Conservation (phyloP, 2,888 invertebrate genomes). For the Griposia aprilina region DNA sequence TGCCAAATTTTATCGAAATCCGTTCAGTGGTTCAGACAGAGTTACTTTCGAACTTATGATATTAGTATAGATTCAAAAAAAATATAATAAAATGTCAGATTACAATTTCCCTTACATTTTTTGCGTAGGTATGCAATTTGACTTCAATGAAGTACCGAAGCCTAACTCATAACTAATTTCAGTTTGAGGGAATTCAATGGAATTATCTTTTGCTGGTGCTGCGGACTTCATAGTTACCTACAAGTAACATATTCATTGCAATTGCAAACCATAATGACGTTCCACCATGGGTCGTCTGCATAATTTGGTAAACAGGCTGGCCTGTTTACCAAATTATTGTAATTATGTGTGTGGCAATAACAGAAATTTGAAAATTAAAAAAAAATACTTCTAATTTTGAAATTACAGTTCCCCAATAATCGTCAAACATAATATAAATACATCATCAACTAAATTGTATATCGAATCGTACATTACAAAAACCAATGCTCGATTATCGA, state of each 20-base stretch:
- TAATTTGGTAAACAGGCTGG: too few relatives aligned
- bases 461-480: constrained; percentile 8
- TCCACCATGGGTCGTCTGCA: neutral
- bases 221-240: neutral
- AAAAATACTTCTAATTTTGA: neutral
- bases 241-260: neutral
- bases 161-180: neutral
- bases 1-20: too few relatives aligned
- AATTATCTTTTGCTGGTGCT: neutral
- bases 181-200: neutral
- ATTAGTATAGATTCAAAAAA: neutral
- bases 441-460: constrained; percentile 13
- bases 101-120: neutral
- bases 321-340: neutral
- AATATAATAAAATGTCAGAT: neutral
- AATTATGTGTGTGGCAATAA: neutral
- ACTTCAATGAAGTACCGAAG: neutral
- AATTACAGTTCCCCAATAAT: neutral
- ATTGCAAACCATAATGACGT: neutral
- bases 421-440: neutral
- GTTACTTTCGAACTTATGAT: too few relatives aligned
- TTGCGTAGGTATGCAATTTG: neutral
- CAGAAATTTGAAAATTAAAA: neutral
- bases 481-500: constrained; percentile 26
- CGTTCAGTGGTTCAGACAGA: too few relatives aligned